Evolutionary conservation across 2,113 vertebrate species (phyloP).

Genomic region (Corynorhinus townsendii): DNA sequence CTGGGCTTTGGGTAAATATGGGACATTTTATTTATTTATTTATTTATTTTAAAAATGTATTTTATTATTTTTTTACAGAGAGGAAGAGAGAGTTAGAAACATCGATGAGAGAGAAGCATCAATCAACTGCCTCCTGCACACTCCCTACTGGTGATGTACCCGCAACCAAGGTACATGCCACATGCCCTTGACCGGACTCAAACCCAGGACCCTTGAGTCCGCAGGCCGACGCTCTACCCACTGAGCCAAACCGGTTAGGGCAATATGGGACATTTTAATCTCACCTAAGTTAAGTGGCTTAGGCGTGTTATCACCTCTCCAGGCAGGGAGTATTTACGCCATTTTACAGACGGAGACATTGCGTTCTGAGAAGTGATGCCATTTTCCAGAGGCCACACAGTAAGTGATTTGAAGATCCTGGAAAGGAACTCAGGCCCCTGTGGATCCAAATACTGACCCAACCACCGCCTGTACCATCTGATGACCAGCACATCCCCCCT

Average conservation of each 20-base stretch:
- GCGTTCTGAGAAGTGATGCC: neutral
- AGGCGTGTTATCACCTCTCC: neutral
- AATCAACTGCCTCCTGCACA: too few relatives aligned
- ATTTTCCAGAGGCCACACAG: neutral
- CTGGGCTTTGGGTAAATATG: neutral
- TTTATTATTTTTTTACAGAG: too few relatives aligned
- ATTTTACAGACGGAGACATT: neutral
- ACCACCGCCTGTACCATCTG: neutral
- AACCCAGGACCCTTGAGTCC: too few relatives aligned
- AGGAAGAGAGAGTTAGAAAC: too few relatives aligned
- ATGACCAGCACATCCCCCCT: neutral
- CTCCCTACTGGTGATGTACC: too few relatives aligned
- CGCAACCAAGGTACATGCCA: too few relatives aligned
- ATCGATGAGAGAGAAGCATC: too few relatives aligned
- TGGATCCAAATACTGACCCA: neutral
- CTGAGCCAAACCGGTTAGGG: too few relatives aligned
- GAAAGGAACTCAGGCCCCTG: neutral
- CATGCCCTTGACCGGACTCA: too few relatives aligned
- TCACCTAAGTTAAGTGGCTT: neutral
- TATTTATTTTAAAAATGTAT: too few relatives aligned
- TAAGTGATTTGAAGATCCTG: neutral
- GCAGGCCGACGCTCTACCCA: too few relatives aligned
- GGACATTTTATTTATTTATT: too few relatives aligned
- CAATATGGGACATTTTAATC: neutral
- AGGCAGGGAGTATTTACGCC: neutral